Base-by-base conservation (phyloP, 2,888 invertebrate species). In the Eristalinus sepulchralis region DNA sequence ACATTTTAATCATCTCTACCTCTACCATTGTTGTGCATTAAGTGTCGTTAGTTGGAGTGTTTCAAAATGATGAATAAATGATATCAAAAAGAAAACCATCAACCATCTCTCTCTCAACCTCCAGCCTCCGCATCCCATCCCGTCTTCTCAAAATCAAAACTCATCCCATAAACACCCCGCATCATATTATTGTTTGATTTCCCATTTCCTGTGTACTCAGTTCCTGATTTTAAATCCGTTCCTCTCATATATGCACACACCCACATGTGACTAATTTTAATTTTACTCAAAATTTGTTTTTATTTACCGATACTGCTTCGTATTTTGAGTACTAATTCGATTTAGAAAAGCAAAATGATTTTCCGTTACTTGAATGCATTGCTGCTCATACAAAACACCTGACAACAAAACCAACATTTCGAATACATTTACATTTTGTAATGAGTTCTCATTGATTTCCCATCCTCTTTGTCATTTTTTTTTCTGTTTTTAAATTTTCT, bases 1-100 rank as follows among this genome's bases (percentile, higher is more conserved):
- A 78, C 59, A 81, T 77, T 85, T 72, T 75, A 81, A 68, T 82
- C 82, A 85, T 85, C 85, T 85, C 64, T 85, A 85, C 85, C 77
- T 72, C 85, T 82, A 78, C 72, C 73, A 82, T 60, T 85, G 68
- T 85, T 82, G 85, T 78, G 82, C 85, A 82, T 82, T 85, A 34
- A 73, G 60, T 70, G 73, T 85, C 85, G 82, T 77, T 82, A 78
- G 85, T 78, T 78, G 85, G 85, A 82, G 77, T 85, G 64, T 78
- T 64, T 31, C 73, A 77, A 84, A 66, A 68, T 22, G 36, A 64
- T 47, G 17, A 47, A 17, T 1, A 59, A 62, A 31, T 60, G 36
- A 70, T 60, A 76, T 55, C 9, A 27, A 79, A 60, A 34, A 53
- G 70, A 67, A 76, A 81, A 85, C 20, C 57, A 76, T 67, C 66